These are phyloP conservation scores for Meteorus sp. DNA, from an alignment of 1,140 invertebrate species.

Conservation along the genomic window DNA sequence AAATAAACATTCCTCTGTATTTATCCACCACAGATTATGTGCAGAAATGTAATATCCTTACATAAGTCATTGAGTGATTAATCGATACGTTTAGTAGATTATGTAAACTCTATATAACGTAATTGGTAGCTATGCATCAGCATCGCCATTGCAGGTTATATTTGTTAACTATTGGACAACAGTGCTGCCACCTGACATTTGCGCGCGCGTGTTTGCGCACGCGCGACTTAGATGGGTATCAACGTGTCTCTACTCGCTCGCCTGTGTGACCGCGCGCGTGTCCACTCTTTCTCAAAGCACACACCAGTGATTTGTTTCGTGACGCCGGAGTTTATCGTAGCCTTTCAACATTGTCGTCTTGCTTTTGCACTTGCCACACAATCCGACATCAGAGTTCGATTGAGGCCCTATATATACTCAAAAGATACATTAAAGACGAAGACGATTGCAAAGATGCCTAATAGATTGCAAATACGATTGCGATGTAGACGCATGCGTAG, in stretches of 20 bases:
- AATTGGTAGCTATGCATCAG: constrained; percentile 44
- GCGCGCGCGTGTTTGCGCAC: constrained; percentile 1
- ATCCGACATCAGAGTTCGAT: neutral
- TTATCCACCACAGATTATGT: no score
- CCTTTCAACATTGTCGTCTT: constrained; percentile 27
- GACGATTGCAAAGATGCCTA: constrained; percentile 37
- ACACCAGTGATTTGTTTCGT: constrained; percentile 45
- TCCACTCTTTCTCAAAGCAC: no score
- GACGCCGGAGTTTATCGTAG: constrained; percentile 38
- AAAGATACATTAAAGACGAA: neutral
- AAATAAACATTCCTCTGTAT: no score
- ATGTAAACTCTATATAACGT: constrained; percentile 45
- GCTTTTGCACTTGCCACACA: constrained; percentile 6
- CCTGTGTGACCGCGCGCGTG: neutral
- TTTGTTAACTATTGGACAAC: no score
- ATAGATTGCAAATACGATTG: constrained; percentile 32
- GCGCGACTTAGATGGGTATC: constrained; percentile 5
- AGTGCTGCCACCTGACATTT: no score
- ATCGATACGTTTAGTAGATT: constrained; percentile 41
- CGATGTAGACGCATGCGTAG: no score
- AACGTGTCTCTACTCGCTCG: constrained; percentile 6
- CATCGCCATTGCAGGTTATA: constrained; percentile 47
- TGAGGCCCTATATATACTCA: neutral
- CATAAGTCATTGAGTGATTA: constrained; percentile 48
- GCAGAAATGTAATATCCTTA: neutral